Base-by-base conservation (phyloP, 2,113 vertebrate species). In the Eubucco bourcierii region DNA sequence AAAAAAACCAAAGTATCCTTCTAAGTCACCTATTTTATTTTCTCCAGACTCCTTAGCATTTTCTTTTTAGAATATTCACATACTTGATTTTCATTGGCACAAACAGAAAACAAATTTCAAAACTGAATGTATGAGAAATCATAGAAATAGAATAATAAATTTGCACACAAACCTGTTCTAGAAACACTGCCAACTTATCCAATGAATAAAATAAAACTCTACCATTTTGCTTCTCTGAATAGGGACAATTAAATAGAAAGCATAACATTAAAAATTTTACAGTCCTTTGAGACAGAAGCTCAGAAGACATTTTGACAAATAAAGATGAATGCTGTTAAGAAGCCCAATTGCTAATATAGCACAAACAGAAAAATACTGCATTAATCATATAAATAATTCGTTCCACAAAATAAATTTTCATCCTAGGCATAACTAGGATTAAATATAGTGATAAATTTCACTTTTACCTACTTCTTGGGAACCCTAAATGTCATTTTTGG, bases 311-410 rank as follows among this genome's bases (percentile, higher is more conserved):
- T 93, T 88, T 80, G 52, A n/a, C 82, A 94, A 92, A 93, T 84
- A 93, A 84, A 88, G 19, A 39, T 20, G 20, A 68, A 66, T 29
- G 55, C 15, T 55, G n/a, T 87, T 83, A 88, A 68, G 31, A 88
- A 92, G 91, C n/a, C 50, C 88, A 80, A 93, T 90, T 86, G 82
- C 10, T 83, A 41, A 80, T 73, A 88, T 33, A 79, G 52, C 34
- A 92, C 21, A 71, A 63, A 85, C 58, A 87, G 50, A 63, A 87
- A 78, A 80, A 79, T 6, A 71, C 41, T 56, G 88, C 28, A 68
- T 77, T 84, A 60, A 82, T 88, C 59, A 58, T 23, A 83, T 64
- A 46, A 79, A 88, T 82, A 74, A 64, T 88, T 95, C 9, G 71
- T 90, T 89, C 64, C 37, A 79, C 4, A 20, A 39, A 5, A 72